Evolutionary conservation across 2,888 invertebrate species (phyloP).

Genomic region (Sarcophaga variegata): DNA sequence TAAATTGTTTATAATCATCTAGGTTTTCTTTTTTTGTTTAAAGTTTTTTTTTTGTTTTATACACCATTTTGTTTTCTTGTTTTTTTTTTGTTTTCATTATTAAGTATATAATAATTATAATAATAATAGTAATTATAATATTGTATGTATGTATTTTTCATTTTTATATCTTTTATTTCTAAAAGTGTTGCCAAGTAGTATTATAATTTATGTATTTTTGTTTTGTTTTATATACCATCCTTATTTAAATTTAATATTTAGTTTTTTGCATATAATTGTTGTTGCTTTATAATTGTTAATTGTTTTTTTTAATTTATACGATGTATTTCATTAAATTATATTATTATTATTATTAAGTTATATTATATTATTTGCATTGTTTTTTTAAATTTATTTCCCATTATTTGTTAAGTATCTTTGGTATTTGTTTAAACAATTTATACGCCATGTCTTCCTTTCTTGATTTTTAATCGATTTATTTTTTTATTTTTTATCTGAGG

Average conservation of each 20-base stretch:
- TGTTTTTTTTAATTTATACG: constrained; percentile 58
- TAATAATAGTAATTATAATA: constrained; percentile 57
- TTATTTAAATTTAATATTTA: constrained; percentile 49
- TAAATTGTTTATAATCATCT: constrained; percentile 75
- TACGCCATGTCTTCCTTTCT: constrained; percentile 36
- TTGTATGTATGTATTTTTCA: constrained; percentile 60
- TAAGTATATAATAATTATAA: constrained; percentile 61
- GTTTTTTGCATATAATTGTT: constrained; percentile 67
- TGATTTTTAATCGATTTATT: constrained; percentile 54
- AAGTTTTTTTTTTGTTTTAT: constrained; percentile 48
- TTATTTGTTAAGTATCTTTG: constrained; percentile 61
- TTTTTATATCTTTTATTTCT: constrained; percentile 20
- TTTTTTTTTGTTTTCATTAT: constrained; percentile 59
- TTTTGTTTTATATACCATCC: constrained; percentile 56
- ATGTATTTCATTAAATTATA: too few species aligned
- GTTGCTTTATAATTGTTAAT: constrained; percentile 66
- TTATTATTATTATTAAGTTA: too few species aligned
- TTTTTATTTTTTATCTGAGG: not conserved
- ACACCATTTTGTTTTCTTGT: constrained; percentile 61
- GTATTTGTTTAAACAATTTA: not conserved
- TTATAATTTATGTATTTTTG: constrained; percentile 32
- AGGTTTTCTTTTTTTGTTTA: constrained; percentile 51
- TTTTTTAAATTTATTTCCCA: constrained; percentile 57
- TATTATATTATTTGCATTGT: not conserved
- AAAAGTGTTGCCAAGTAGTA: constrained; percentile 60